Conservation (phyloP, 2,888 invertebrate genomes). For the Ectobius pallidus region DNA sequence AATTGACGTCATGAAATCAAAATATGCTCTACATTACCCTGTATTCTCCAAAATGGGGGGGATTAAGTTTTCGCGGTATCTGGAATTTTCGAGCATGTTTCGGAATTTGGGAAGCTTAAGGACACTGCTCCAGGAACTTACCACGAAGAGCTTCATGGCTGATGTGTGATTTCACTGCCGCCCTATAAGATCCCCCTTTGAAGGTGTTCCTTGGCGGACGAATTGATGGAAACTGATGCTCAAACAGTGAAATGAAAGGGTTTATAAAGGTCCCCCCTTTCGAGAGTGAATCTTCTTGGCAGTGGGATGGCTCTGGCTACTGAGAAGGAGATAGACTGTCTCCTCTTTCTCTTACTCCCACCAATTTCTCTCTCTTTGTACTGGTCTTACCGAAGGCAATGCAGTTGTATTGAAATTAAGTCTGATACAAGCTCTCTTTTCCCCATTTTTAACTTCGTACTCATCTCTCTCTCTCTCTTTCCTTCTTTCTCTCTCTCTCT, state of each 20-base stretch:
- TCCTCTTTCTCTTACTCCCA: conserved; percentile 14
- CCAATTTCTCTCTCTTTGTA: not conserved
- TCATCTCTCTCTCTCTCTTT: not conserved
- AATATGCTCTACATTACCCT: too few species aligned
- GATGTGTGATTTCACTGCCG: conserved; percentile 1
- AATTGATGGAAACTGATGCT: conserved; percentile 17
- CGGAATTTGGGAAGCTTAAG: too few species aligned
- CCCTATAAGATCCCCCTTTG: not conserved
- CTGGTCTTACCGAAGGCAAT: conserved; percentile 16
- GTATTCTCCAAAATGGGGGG: too few species aligned
- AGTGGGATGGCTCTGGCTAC: not conserved
- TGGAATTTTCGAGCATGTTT: too few species aligned
- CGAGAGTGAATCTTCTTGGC: not conserved
- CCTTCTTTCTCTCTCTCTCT: not conserved
- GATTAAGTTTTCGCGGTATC: too few species aligned
- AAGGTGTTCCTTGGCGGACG: conserved; percentile 9
- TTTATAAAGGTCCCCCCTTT: conserved; percentile 23
- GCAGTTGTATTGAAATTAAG: not conserved
- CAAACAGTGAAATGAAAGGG: not conserved
- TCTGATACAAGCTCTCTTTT: not conserved
- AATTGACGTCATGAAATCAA: too few species aligned
- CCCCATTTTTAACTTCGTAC: too few species aligned
- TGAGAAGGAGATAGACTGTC: not conserved
- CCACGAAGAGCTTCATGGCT: conserved; percentile 31
- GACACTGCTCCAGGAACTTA: conserved; percentile 34